Conservation (phyloP, 2,888 invertebrate genomes). For the Andrena bucephala region DNA sequence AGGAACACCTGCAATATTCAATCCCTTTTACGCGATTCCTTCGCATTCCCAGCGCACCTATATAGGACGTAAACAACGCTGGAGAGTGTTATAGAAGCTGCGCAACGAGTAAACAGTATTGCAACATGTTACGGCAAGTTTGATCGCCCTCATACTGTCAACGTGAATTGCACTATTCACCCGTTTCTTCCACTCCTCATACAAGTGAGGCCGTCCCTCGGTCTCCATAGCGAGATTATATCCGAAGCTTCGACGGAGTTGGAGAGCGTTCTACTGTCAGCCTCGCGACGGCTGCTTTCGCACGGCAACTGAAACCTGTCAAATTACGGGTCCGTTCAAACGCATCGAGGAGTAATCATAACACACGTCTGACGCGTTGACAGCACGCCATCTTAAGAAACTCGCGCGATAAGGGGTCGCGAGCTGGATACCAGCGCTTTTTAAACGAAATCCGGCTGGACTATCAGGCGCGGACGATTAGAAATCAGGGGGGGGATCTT, state of each 20-base stretch:
- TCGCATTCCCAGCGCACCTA: neutral
- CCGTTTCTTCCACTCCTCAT: slow-evolving; percentile 80
- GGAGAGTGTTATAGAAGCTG: neutral
- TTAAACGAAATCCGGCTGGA: neutral
- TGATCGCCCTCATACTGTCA: neutral
- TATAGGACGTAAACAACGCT: neutral
- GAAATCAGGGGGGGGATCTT: too few species aligned
- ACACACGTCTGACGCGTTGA: slow-evolving; percentile 31
- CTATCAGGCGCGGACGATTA: too few species aligned
- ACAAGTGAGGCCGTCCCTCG: slow-evolving; percentile 73
- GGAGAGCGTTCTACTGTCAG: neutral
- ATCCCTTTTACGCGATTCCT: slow-evolving; percentile 47
- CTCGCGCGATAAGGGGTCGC: slow-evolving; percentile 3
- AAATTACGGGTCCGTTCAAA: slow-evolving; percentile 45
- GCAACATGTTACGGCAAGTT: neutral
- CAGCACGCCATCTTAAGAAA: slow-evolving; percentile 46
- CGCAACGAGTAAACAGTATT: neutral
- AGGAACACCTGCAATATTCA: slow-evolving; percentile 88
- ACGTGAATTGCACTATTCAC: slow-evolving; percentile 60
- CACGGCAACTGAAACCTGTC: slow-evolving; percentile 57
- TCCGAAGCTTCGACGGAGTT: slow-evolving; percentile 2
- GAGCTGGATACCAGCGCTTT: slow-evolving; percentile 16
- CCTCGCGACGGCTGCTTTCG: neutral
- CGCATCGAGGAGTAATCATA: slow-evolving; percentile 36
- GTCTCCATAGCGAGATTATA: slow-evolving; percentile 70